These are phyloP conservation scores for Drosophila aldrichi DNA, from an alignment of 2,888 invertebrate genomes.

Conservation along the genomic window DNA sequence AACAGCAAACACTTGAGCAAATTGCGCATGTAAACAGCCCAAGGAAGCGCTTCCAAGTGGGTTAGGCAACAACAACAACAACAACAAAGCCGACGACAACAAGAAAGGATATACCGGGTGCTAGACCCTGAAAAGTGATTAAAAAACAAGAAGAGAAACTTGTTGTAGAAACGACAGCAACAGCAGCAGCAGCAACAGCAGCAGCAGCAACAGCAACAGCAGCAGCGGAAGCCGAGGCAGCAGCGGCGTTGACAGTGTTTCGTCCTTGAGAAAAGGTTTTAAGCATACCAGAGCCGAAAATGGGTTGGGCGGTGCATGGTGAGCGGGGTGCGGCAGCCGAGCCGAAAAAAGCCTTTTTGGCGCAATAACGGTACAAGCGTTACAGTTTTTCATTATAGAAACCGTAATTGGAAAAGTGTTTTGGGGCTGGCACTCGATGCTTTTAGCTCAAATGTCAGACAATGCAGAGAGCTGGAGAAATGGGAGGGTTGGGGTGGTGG, in stretches of 20 bases:
- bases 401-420: constrained; percentile 80
- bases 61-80: constrained; percentile 32
- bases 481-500: too few species aligned
- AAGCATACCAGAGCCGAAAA: constrained; percentile 2
- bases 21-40: constrained; percentile 77
- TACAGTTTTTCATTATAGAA: constrained; percentile 73
- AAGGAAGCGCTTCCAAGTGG: constrained; percentile 55
- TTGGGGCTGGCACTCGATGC: constrained; percentile 79
- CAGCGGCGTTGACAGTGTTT: constrained; percentile 50
- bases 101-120: constrained; percentile 40
- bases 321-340: constrained; percentile 1
- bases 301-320: neutral
- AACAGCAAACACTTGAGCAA: constrained; percentile 78
- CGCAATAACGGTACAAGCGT: constrained; percentile 66
- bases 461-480: constrained; percentile 37
- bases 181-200: constrained; percentile 1
- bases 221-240: constrained; percentile 17
- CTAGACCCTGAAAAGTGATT: constrained; percentile 81
- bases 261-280: constrained; percentile 61
- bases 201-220: constrained; percentile 11
- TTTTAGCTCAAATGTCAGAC: constrained; percentile 77
- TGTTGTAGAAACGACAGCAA: constrained; percentile 62
- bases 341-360: constrained; percentile 54
- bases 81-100: constrained; percentile 18
- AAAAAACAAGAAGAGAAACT: constrained; percentile 66